These are phyloP conservation scores for Sericinus montela DNA, from an alignment of 2,888 invertebrate species.

Conservation along the genomic window DNA sequence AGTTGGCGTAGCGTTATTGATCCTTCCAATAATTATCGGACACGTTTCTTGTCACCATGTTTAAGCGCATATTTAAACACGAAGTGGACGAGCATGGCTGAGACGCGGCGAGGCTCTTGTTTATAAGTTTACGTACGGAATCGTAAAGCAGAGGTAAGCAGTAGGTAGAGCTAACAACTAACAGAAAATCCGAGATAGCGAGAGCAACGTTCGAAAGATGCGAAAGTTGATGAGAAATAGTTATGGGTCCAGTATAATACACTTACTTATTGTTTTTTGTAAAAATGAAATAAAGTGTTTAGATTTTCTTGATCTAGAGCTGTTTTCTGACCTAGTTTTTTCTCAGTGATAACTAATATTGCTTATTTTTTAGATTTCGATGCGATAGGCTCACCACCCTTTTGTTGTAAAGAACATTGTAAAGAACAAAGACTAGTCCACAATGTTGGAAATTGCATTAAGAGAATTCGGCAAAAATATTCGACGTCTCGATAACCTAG, in stretches of 20 bases:
- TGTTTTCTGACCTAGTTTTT: too few relatives aligned
- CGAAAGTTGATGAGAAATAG: slow-evolving; percentile 20
- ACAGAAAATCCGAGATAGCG: slow-evolving; percentile 58
- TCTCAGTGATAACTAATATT: too few relatives aligned
- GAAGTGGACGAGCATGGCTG: slow-evolving; percentile 64
- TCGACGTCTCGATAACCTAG: too few relatives aligned
- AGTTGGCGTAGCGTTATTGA: slow-evolving; percentile 72
- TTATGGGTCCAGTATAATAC: slow-evolving; percentile 7
- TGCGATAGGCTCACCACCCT: too few relatives aligned
- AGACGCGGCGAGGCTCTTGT: slow-evolving; percentile 53
- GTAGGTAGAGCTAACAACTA: slow-evolving; percentile 60
- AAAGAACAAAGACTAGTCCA: too few relatives aligned
- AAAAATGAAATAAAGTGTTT: too few relatives aligned
- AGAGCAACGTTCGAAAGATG: slow-evolving; percentile 40
- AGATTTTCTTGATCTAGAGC: too few relatives aligned
- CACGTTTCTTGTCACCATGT: slow-evolving; percentile 77
- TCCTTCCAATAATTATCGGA: slow-evolving; percentile 79
- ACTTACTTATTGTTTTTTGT: too few relatives aligned
- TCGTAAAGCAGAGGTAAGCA: slow-evolving; percentile 66
- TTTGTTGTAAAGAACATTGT: too few relatives aligned
- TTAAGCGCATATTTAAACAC: slow-evolving; percentile 67
- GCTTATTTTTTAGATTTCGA: too few relatives aligned
- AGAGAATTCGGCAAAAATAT: too few relatives aligned
- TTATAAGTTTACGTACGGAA: slow-evolving; percentile 70
- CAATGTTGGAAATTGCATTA: too few relatives aligned